A percentile compares a stretch with the other conserved stretches of the same genome.
Conservation (phyloP, 2,888 invertebrate genomes). For the Leucoptera coffeella region DNA sequence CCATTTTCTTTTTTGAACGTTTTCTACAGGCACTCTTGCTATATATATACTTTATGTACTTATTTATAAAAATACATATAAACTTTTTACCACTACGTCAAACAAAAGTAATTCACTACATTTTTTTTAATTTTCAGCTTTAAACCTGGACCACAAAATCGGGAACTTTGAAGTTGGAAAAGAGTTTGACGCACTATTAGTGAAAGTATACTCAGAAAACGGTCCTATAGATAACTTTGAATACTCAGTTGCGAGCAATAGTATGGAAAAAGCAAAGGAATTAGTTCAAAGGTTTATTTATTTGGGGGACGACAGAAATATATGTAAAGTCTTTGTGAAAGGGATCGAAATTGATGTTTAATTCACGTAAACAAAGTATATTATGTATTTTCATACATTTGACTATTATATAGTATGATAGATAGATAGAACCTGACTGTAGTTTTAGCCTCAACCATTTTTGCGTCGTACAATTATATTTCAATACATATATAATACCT, state of each 20-base stretch:
- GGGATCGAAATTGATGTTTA: constrained; percentile 39
- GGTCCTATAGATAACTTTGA: constrained; percentile 47
- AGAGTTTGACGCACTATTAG: constrained; percentile 78
- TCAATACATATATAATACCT: no score
- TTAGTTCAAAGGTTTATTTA: constrained; percentile 72
- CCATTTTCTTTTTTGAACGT: no score
- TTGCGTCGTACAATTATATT: no score
- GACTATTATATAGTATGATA: no score
- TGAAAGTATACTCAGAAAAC: constrained; percentile 55
- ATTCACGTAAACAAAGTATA: constrained; percentile 1
- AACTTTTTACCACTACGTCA: no score
- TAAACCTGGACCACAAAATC: constrained; percentile 64
- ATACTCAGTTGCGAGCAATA: constrained; percentile 10
- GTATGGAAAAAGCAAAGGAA: constrained; percentile 45
- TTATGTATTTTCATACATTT: constrained; percentile 1
- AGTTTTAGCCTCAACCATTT: no score
- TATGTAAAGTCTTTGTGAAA: constrained; percentile 67
- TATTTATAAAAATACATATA: no score
- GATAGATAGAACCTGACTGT: no score
- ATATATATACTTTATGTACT: no score
- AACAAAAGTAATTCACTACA: no score
- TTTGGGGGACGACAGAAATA: constrained; percentile 79
- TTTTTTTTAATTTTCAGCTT: constrained; percentile 62
- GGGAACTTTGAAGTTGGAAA: constrained; percentile 79
- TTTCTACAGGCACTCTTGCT: no score